Conservation (phyloP, 2,113 vertebrate species). For the Plecturocebus donacophilus region DNA sequence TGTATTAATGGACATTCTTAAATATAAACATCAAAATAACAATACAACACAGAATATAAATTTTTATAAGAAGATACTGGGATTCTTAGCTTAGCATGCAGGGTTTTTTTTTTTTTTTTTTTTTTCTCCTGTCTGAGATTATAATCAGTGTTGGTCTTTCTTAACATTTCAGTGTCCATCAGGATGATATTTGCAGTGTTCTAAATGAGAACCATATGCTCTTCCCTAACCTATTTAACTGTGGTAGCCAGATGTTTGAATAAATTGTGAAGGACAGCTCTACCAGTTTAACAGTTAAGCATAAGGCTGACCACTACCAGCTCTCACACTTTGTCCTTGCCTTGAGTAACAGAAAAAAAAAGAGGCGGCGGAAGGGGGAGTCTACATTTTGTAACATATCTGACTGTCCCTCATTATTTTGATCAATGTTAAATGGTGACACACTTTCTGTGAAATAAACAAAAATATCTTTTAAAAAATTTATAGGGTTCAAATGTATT, state of each 20-base stretch:
- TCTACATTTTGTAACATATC: not conserved
- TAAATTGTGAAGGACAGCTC: conserved; percentile 76
- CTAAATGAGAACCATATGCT: conserved; percentile 84
- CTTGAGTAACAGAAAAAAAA: not conserved
- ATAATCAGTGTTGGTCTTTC: conserved; percentile 81
- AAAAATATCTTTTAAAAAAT: not conserved
- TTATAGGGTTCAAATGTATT: conserved; percentile 60
- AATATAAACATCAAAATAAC: conserved; percentile 44
- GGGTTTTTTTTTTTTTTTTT: conserved; percentile 1
- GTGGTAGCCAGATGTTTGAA: conserved; percentile 83
- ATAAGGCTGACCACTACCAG: conserved; percentile 23
- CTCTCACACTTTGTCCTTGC: conserved; percentile 47
- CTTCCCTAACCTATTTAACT: conserved; percentile 69
- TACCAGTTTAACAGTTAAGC: conserved; percentile 57
- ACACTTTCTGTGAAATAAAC: not conserved
- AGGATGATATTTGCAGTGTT: conserved; percentile 73
- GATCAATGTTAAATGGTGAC: conserved; percentile 31
- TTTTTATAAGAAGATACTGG: conserved; percentile 48
- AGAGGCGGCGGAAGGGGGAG: not conserved
- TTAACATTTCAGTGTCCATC: conserved; percentile 80
- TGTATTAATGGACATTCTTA: conserved; percentile 5
- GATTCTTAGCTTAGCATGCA: conserved; percentile 64
- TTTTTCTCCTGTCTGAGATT: conserved; percentile 75
- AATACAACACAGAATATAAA: conserved; percentile 50
- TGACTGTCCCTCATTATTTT: not conserved